Base-by-base conservation (phyloP, 1,140 invertebrate genomes). In the Macrobrachium nipponense region DNA sequence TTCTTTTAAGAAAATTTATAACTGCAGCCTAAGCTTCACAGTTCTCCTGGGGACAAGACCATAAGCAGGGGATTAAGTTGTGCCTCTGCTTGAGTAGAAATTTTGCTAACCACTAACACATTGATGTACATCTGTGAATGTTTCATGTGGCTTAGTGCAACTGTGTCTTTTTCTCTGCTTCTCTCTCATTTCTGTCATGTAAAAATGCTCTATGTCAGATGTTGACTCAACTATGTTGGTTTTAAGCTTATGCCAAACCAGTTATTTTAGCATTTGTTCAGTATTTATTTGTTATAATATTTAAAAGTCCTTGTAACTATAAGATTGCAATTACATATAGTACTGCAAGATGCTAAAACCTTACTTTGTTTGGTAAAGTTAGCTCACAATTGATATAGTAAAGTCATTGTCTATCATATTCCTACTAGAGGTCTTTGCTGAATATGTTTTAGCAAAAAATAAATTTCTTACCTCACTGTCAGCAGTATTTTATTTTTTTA, bases 71-170 rank as follows among this genome's bases (percentile, higher is more conserved):
- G 78, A 80, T 80, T 36, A 80, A 80, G 78, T 80, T 80, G 78
- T 80, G 78, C 78, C 78, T 80, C 78, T 80, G 78, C 78, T 80
- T 80, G 78, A 27, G 58, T 80, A 80, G 78, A 80, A 80, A 62
- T 80, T 80, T 80, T 80, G 78, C 78, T 80, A 80, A 80, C 78
- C 78, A 80, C 78, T 80, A 80, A 80, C 78, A 80, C 78, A 80
- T 80, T 80, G 78, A 66, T 80, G 78, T 80, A 80, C 78, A 80
- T 80, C 59, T 80, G 78, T 80, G 78, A 80, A 80, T 80, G 78
- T 80, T 80, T 80, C n/a, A 62, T 80, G 78, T 80, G 78, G 78
- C 78, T 62, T 80, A 80, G 78, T 80, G 78, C 78, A 80, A 80
- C 78, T 80, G 78, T 70, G 36, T 80, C 78, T 66, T 36, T 79